A percentile compares a stretch with the other conserved stretches of the same genome.
phyloP scores from a whole-genome alignment of 2,888 invertebrate genomes.

The Scelioninae gen. 2 region DNA sequence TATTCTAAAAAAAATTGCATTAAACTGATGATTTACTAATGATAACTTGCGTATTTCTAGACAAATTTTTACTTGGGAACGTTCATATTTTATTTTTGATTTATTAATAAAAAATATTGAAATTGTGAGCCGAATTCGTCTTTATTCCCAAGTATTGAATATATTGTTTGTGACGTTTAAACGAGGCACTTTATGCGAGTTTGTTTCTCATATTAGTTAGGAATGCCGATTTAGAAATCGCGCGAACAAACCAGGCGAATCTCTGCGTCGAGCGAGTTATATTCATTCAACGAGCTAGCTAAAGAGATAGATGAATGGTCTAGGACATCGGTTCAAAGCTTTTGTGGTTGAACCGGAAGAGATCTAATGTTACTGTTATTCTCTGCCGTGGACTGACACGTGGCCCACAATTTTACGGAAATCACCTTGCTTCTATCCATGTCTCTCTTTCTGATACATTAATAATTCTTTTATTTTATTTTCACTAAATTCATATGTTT shows the following conservation, averaged over 20 bases:
- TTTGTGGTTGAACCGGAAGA: conserved; percentile 62
- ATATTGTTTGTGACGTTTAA: conserved; percentile 13
- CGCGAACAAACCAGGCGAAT: conserved; percentile 36
- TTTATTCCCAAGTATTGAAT: conserved; percentile 15
- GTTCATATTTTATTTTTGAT: conserved; percentile 10
- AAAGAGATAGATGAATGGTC: conserved; percentile 40
- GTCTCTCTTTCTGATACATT: too few species aligned
- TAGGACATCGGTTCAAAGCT: conserved; percentile 31
- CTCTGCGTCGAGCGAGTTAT: conserved; percentile 14
- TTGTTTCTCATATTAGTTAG: conserved; percentile 49
- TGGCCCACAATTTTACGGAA: conserved; percentile 59
- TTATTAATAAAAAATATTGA: conserved; percentile 10
- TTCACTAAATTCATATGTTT: too few species aligned
- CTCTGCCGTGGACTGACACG: conserved; percentile 61
- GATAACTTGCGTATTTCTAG: too few species aligned
- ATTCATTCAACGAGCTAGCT: conserved; percentile 23
- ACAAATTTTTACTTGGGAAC: too few species aligned
- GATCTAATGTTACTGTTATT: conserved; percentile 65
- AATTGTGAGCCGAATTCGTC: conserved; percentile 12
- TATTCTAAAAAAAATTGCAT: too few species aligned
- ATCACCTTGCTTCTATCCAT: too few species aligned
- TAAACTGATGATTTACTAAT: too few species aligned
- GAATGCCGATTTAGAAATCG: conserved; percentile 47
- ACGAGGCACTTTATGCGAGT: conserved; percentile 37
- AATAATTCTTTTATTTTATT: too few species aligned